Base-by-base conservation (phyloP, 1,140 invertebrate species). In the Pantala flavescens region DNA sequence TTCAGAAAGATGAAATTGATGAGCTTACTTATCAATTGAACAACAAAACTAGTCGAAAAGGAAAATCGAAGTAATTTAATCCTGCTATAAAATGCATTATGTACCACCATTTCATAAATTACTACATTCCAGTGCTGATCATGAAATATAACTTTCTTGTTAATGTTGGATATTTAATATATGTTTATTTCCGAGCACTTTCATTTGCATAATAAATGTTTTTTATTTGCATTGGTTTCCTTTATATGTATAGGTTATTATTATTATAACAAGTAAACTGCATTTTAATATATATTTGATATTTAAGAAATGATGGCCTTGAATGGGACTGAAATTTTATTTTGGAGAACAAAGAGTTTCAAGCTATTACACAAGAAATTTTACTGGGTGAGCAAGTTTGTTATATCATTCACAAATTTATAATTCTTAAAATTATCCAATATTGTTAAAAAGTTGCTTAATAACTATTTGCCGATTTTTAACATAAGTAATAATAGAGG, bases 1-100 rank as follows among this genome's bases (percentile, higher is more conserved):
- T 84, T 73, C 91, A 94, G 81, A 90, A 90, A 78, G 92, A 95
- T 82, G 88, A 92, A 80, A 89, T 91, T 78, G 86, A 89, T 74
- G 84, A 87, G 77, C 78, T 88, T 43, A 86, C 85, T 80, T 86
- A 83, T 78, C 83, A 87, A 79, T 79, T 86, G 74, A 80, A 79
- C 74, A 83, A 82, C 76, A 86, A 86, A 82, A 85, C 49, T 63
- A 63, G 49, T 63, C 49, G 49, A 63, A 63, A 63, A 63, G 49
- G 49, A 63, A 63, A 63, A 63, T 63, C 12, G n/a, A 63, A 63
- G n/a, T 63, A 63, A 19, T 63, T 49, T 63, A 19, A 63, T 63
- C 12, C 49, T 21, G 14, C 49, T 63, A 7, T 63, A 14, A n/a
- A n/a, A 36, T 36, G 28, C 2, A 36, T 36, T 5, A 36, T 36